A percentile compares a stretch with the other conserved stretches of the same genome.
Conservation (phyloP, 2,888 invertebrate genomes). For the Malthinus seriepunctatus region DNA sequence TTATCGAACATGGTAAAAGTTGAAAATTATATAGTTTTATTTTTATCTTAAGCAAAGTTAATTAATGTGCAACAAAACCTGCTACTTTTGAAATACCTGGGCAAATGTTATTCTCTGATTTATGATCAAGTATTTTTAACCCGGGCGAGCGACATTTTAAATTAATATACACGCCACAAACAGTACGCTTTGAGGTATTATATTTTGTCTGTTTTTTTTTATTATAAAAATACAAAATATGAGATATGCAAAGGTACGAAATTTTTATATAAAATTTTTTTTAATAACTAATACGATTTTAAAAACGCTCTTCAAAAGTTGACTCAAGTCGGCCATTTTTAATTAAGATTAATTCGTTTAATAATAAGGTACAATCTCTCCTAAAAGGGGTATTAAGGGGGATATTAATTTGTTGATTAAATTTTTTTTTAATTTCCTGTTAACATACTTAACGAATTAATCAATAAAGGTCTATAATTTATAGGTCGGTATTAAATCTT, state of each 20-base stretch:
- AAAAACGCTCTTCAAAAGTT: no score
- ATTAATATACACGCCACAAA: conserved; percentile 37
- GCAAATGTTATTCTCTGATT: conserved; percentile 49
- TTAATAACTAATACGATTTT: not conserved
- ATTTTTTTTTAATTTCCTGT: no score
- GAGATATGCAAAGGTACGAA: conserved; percentile 6
- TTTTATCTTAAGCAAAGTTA: conserved; percentile 25
- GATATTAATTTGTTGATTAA: no score
- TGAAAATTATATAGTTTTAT: conserved; percentile 7
- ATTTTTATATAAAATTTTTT: conserved; percentile 4
- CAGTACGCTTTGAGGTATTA: conserved; percentile 30
- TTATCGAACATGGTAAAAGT: not conserved
- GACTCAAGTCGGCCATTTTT: no score
- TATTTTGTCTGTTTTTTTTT: conserved; percentile 24
- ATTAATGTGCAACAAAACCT: conserved; percentile 35
- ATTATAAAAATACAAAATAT: conserved; percentile 7
- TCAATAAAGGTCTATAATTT: no score
- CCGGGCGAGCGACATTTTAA: conserved; percentile 43
- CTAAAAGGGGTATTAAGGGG: no score
- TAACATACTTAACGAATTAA: no score
- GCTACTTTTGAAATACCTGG: conserved; percentile 50
- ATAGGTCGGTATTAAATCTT: no score
- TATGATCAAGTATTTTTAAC: conserved; percentile 49
- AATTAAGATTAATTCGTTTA: no score
- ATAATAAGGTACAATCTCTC: no score